phyloP scores from a whole-genome alignment of 2,888 invertebrate species.

The Hydropsyche betteni region DNA sequence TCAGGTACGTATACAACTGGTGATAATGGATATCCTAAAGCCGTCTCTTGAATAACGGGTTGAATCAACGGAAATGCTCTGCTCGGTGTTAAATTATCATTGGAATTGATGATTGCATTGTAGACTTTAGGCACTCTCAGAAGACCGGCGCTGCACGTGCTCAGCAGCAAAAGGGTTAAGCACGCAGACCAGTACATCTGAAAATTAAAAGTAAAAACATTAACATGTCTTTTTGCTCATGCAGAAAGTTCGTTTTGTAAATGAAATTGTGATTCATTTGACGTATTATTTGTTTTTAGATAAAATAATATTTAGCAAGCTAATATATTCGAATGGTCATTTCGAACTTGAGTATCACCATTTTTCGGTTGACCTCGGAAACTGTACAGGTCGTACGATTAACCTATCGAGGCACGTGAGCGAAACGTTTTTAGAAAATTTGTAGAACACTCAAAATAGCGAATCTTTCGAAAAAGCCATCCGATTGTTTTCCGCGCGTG shows the following conservation, averaged over 20 bases:
- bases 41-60: conserved; percentile 73
- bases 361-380: too few relatives aligned
- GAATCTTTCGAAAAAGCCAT: too few relatives aligned
- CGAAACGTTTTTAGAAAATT: too few relatives aligned
- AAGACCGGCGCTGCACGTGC: conserved; percentile 60
- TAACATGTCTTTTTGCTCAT: background rate
- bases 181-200: conserved; percentile 53
- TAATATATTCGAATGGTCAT: too few relatives aligned
- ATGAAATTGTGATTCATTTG: too few relatives aligned
- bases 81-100: conserved; percentile 79
- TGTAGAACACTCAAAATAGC: too few relatives aligned
- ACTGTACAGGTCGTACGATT: too few relatives aligned
- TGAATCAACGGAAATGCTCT: conserved; percentile 79
- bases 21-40: conserved; percentile 64
- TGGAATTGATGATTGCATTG: conserved; percentile 81
- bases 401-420: too few relatives aligned
- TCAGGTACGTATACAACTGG: conserved; percentile 56
- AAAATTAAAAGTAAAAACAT: conserved; percentile 32
- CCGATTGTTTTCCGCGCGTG: conserved; percentile 9
- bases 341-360: too few relatives aligned
- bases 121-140: conserved; percentile 78
- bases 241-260: too few relatives aligned
- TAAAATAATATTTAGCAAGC: too few relatives aligned
- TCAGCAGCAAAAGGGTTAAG: conserved; percentile 55
- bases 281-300: too few relatives aligned